Evolutionary conservation across 2,888 invertebrate species (phyloP), one percentile per base, ranked within the genome.

Genomic region (Eumacrocentrus americanus): DNA sequence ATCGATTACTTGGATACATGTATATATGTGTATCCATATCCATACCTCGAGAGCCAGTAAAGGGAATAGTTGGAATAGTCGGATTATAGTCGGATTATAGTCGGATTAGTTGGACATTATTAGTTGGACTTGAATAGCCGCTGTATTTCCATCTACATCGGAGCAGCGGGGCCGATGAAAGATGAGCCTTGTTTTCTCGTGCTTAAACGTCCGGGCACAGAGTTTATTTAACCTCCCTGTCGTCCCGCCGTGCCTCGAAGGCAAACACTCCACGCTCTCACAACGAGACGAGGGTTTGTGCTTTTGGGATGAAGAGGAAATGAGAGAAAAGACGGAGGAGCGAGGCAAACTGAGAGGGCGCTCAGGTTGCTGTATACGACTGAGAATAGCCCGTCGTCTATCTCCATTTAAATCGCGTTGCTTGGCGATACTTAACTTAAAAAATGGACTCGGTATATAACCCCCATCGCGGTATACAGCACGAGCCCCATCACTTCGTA

Each of bases 381-480:
- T 42, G 22, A 60, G 59, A 67, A 73, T 67, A 64, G 68, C 60
- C 64, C 58, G 63, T 70, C 73, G 70, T 73, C 65, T 62, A 70
- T 74, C 73, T 74, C 70, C 72, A 73, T 74, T 73, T 72, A 69
- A 73, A 73, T 72, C 70, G 69, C 67, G 66, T 73, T 70, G 69
- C 68, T 69, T 62, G 67, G 67, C 64, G 68, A 72, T 70, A 65
- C 71, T 73, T 70, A 69, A 71, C 67, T 69, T 74, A 70, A 74
- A 74, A 72, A 74, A 73, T 72, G 67, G 72, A 67, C 66, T 60
- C 68, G 67, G 65, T 73, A 73, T 67, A 72, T 74, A 69, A 71
- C 69, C 66, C 35, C 12, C 35, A 25, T 46, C 50, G 48, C 51
- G 47, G 44, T 44, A 23, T 29, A 29, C 29, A 29, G 46, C 40